Evolutionary conservation across 2,113 vertebrate genomes (phyloP).

Genomic region (Misgurnus anguillicaudatus): DNA sequence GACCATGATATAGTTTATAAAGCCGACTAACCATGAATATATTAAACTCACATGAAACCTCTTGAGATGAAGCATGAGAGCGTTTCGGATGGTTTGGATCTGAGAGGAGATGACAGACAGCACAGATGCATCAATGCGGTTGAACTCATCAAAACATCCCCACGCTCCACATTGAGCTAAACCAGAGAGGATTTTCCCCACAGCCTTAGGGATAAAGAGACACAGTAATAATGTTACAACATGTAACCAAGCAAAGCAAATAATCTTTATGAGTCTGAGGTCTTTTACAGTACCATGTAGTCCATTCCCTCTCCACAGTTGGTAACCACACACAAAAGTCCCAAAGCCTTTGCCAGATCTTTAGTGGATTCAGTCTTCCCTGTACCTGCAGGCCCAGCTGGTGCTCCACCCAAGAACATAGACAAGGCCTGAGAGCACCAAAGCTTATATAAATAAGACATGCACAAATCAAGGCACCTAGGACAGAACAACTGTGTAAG

Average conservation of each 20-base stretch:
- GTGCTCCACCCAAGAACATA: constrained; percentile 95
- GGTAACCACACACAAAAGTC: constrained; percentile 93
- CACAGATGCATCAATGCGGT: constrained; percentile 93
- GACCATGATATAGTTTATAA: background rate
- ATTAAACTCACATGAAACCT: constrained; percentile 83
- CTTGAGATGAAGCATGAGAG: constrained; percentile 84
- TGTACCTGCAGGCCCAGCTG: constrained; percentile 93
- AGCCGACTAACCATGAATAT: background rate
- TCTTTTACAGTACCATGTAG: constrained; percentile 81
- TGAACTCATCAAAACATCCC: constrained; percentile 99
- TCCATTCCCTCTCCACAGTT: constrained; percentile 99
- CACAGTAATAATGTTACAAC: background rate
- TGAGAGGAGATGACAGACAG: constrained; percentile 97
- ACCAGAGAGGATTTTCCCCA: constrained; percentile 95
- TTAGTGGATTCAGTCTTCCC: constrained; percentile 98
- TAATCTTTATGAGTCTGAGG: background rate
- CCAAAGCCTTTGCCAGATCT: constrained; percentile 95
- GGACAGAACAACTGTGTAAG: background rate
- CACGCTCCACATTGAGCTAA: constrained; percentile 95
- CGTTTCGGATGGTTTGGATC: constrained; percentile 92
- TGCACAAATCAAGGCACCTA: background rate
- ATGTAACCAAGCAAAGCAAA: background rate
- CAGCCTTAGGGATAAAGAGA: constrained; percentile 73
- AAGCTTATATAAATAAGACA: constrained; percentile 19
- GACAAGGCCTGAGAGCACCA: constrained; percentile 83